Evolutionary conservation across 2,113 vertebrate genomes (phyloP).

Genomic region (Mohoua ochrocephala): DNA sequence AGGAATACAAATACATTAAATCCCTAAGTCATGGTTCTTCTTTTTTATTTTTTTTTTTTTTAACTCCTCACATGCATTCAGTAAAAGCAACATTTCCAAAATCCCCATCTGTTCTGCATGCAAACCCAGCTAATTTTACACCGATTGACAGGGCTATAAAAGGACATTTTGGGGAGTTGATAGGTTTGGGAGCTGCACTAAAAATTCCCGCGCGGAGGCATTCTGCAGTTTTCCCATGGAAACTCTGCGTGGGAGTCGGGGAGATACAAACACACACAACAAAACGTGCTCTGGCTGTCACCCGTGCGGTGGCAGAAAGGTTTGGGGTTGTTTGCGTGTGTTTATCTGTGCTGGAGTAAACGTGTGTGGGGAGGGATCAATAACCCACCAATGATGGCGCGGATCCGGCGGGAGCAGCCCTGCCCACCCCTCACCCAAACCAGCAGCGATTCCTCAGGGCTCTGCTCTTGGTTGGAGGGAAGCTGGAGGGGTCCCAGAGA

Average conservation of each 20-base stretch:
- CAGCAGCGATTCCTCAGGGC: not conserved
- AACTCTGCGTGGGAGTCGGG: not conserved
- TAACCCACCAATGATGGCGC: not conserved
- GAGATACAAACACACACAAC: not conserved
- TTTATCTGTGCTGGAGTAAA: not conserved
- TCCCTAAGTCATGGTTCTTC: not conserved
- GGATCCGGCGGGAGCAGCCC: not conserved
- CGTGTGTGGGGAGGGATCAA: not conserved
- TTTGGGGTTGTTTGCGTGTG: not conserved
- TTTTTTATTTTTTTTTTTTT: not conserved
- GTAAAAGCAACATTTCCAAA: slow-evolving; percentile 53
- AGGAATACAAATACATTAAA: slow-evolving; percentile 13
- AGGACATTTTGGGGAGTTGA: slow-evolving; percentile 34
- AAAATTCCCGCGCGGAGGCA: slow-evolving; percentile 42
- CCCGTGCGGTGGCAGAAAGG: not conserved
- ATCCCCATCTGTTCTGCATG: slow-evolving; percentile 56
- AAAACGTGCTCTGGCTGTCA: not conserved
- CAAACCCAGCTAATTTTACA: slow-evolving; percentile 59
- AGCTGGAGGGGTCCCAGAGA: not conserved
- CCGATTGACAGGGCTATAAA: slow-evolving; percentile 64
- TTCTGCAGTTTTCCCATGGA: slow-evolving; percentile 46
- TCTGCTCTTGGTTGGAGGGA: not conserved
- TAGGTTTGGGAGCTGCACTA: slow-evolving; percentile 14
- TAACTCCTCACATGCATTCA: not conserved
- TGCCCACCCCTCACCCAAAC: not conserved